phyloP scores from a whole-genome alignment of 2,888 invertebrate genomes.

The Luffia ferchaultella region DNA sequence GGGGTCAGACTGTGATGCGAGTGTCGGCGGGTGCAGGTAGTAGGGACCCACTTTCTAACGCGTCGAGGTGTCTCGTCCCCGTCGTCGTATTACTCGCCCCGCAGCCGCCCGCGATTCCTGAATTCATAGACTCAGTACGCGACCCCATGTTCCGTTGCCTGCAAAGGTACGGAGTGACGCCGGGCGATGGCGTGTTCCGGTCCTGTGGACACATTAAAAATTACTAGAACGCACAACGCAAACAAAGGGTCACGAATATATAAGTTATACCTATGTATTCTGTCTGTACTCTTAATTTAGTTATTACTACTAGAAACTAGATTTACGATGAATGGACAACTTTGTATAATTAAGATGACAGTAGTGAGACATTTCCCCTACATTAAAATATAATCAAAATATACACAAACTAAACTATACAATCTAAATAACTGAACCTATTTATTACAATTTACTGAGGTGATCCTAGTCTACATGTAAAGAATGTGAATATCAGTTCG shows the following conservation, averaged over 20 bases:
- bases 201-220: slow-evolving; percentile 30
- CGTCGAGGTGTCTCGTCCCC: slow-evolving; percentile 41
- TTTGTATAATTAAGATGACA: too few relatives aligned
- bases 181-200: slow-evolving; percentile 74
- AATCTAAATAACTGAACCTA: too few relatives aligned
- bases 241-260: too few relatives aligned
- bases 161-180: slow-evolving; percentile 82
- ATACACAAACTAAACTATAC: too few relatives aligned
- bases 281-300: too few relatives aligned
- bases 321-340: too few relatives aligned
- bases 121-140: slow-evolving; percentile 49
- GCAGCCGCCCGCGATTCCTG: slow-evolving; percentile 29
- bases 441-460: too few relatives aligned
- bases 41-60: slow-evolving; percentile 55
- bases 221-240: background rate
- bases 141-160: slow-evolving; percentile 78
- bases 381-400: too few relatives aligned
- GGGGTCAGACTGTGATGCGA: slow-evolving; percentile 43
- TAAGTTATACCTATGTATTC: background rate
- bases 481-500: too few relatives aligned
- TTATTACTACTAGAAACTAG: too few relatives aligned
- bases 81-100: slow-evolving; percentile 23
- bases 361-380: too few relatives aligned
- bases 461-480: too few relatives aligned
- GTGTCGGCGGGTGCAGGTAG: slow-evolving; percentile 42